These are phyloP conservation scores for Drosophila ohnishii DNA, from an alignment of 1,140 invertebrate genomes.

Conservation along the genomic window DNA sequence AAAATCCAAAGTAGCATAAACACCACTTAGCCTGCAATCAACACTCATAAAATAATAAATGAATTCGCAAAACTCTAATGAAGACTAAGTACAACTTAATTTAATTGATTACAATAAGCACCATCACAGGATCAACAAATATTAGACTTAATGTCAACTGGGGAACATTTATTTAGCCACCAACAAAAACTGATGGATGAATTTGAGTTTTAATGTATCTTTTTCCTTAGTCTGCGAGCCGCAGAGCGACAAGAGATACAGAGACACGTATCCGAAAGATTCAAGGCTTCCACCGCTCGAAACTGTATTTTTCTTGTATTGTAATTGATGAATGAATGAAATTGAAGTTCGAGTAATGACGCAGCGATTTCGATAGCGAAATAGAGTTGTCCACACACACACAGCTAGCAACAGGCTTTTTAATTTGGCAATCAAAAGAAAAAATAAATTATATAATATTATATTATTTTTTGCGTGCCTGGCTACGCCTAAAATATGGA, in stretches of 20 bases:
- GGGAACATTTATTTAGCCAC: slow-evolving; percentile 37
- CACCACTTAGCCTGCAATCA: not conserved
- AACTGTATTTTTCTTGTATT: slow-evolving; percentile 70
- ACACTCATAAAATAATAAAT: slow-evolving; percentile 9
- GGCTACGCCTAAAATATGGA: slow-evolving; percentile 65
- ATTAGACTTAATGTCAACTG: slow-evolving; percentile 69
- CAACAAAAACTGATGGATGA: slow-evolving; percentile 36
- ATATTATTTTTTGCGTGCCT: slow-evolving; percentile 23
- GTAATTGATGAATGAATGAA: slow-evolving; percentile 81
- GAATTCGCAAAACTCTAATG: slow-evolving; percentile 40
- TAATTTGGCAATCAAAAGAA: slow-evolving; percentile 79
- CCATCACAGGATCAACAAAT: slow-evolving; percentile 65
- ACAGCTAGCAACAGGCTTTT: slow-evolving; percentile 47
- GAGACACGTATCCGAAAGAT: slow-evolving; percentile 57
- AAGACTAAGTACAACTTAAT: slow-evolving; percentile 30
- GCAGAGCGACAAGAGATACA: not conserved
- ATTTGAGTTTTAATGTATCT: slow-evolving; percentile 34
- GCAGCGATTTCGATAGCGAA: slow-evolving; percentile 64
- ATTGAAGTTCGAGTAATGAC: slow-evolving; percentile 81
- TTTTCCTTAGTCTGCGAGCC: not conserved
- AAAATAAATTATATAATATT: slow-evolving; percentile 78
- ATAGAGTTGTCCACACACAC: slow-evolving; percentile 64
- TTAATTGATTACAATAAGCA: slow-evolving; percentile 59
- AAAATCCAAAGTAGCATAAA: not conserved
- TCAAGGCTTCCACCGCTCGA: slow-evolving; percentile 70